phyloP scores from a whole-genome alignment of 64 coral and sea anemone species.

The Stylophora pistillata region DNA sequence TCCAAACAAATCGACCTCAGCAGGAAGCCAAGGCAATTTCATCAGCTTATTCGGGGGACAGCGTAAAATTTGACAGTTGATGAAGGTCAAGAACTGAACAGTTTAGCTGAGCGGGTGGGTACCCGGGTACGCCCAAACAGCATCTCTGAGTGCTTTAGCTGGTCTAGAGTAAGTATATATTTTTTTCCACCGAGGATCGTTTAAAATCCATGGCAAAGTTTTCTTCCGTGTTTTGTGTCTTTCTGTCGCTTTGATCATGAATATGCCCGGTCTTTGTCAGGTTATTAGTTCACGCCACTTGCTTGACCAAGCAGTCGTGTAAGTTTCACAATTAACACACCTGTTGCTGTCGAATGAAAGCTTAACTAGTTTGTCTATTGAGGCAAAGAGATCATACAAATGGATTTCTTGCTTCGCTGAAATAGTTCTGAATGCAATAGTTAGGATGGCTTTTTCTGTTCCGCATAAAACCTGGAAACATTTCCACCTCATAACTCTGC shows the following conservation, averaged over 20 bases:
- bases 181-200: background rate
- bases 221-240: background rate
- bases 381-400: slow-evolving; percentile 5
- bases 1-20: background rate
- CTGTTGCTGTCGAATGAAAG: slow-evolving; percentile 6
- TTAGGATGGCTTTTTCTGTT: no score
- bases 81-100: background rate
- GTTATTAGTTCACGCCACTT: slow-evolving; percentile 5
- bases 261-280: background rate
- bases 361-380: background rate
- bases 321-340: slow-evolving; percentile 19
- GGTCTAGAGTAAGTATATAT: slow-evolving; percentile 9
- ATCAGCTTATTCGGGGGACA: background rate
- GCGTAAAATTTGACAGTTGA: background rate
- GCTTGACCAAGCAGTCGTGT: background rate
- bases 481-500: no score
- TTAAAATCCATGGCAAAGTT: background rate
- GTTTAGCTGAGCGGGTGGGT: background rate
- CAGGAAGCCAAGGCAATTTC: background rate
- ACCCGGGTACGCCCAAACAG: background rate
- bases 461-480: no score
- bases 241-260: background rate
- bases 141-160: background rate
- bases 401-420: background rate
- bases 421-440: background rate